Evolutionary conservation across 2,113 vertebrate genomes (phyloP), one percentile per base, ranked within the genome.

Genomic region (Grammomys dolichurus): DNA sequence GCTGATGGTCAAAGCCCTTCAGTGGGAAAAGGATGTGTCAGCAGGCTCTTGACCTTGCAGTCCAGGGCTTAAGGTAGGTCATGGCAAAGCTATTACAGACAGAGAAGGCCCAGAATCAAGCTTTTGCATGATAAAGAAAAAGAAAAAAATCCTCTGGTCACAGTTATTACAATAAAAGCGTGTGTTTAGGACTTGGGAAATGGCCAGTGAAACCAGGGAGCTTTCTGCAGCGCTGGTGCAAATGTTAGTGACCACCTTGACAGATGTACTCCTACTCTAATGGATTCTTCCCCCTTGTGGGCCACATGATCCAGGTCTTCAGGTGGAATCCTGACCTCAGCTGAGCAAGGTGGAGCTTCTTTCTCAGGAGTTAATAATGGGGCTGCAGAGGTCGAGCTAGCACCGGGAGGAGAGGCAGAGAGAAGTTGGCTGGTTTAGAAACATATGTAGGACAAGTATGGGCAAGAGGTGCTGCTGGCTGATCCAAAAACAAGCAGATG

Each of bases 71-170:
- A 69, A 46, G 36, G 54, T 87, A 89, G 54, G 72, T 33, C 12
- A 10, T n/a, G 17, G 20, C 54, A n/a, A 73, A 56, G 33, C 46
- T 51, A 17, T 28, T 0, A 19, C 51, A 77, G 51, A 48, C 10
- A 63, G 36, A 48, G 82, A 89, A 1, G 43, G 43, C 13, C 75
- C 7, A 16, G 7, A 70, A 78, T 9, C 81, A 84, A 87, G 36
- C 13, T 94, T 91, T 63, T 60, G 69, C 12, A 87, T 54, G 92
- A 67, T 85, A 87, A 96, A 56, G 46, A 65, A 33, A 5, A 26
- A 56, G 43, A 26, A 76, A 14, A 31, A 51, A 51, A 10, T 1
- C 14, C 11, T 56, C 51, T 89, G 48, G 20, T 51, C n/a, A 46
- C 46, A 58, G 40, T 75, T 4, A 85, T 48, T 69, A 84, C 9